Percentiles rank a stretch among this genome's conserved stretches.
Evolutionary conservation across 2,113 vertebrate genomes (phyloP).

Genomic region (Toxotes jaculatrix): DNA sequence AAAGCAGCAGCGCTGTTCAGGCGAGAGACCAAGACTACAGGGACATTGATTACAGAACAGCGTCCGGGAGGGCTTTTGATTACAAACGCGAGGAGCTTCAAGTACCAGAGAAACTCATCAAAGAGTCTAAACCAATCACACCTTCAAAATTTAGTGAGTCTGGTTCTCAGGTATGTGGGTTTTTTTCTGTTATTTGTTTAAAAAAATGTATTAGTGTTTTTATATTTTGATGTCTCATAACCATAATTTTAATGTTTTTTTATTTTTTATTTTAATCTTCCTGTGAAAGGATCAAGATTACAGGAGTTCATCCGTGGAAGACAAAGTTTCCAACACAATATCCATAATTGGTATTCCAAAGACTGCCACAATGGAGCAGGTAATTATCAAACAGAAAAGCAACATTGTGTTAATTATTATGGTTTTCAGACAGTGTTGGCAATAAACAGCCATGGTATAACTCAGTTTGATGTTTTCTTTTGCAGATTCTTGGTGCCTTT

Average conservation of each 20-base stretch:
- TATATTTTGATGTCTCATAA: slow-evolving; percentile 42
- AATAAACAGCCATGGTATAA: neutral
- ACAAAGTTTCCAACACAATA: slow-evolving; percentile 92
- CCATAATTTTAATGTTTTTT: slow-evolving; percentile 25
- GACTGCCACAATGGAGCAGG: slow-evolving; percentile 95
- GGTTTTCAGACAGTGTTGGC: neutral
- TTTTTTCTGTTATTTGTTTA: neutral
- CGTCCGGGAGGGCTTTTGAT: slow-evolving; percentile 86
- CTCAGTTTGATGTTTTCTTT: slow-evolving; percentile 5
- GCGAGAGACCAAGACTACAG: slow-evolving; percentile 93
- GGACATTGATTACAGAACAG: slow-evolving; percentile 94
- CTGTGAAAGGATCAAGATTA: slow-evolving; percentile 94
- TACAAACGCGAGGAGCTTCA: slow-evolving; percentile 89
- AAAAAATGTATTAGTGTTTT: neutral
- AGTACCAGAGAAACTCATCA: slow-evolving; percentile 84
- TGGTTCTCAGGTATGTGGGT: slow-evolving; percentile 79
- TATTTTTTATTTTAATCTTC: neutral
- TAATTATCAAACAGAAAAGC: slow-evolving; percentile 70
- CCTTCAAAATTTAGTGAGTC: slow-evolving; percentile 78
- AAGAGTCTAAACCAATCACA: slow-evolving; percentile 72
- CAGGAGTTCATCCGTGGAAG: slow-evolving; percentile 89
- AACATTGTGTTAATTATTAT: neutral
- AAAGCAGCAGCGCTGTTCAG: slow-evolving; percentile 87
- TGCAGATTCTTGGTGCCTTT: slow-evolving; percentile 85
- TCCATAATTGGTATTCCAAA: slow-evolving; percentile 93